Evolutionary conservation across 2,113 vertebrate species (phyloP).

Genomic region (Lagopus leucura): DNA sequence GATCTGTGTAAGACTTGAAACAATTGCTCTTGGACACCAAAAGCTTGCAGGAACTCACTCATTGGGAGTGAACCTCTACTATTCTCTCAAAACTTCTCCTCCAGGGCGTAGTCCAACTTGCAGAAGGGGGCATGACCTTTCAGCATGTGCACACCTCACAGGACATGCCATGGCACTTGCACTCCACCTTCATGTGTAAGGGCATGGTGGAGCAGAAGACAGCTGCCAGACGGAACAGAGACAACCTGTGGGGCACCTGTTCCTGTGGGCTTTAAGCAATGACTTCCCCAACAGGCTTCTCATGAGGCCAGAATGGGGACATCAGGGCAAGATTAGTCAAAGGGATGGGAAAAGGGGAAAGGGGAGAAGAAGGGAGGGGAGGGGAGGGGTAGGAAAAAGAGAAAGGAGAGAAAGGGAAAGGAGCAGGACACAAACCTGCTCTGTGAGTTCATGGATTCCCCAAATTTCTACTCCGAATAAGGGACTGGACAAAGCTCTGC

Average conservation of each 20-base stretch:
- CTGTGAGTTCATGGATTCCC: background rate
- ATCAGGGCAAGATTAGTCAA: background rate
- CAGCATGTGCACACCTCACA: slow-evolving; percentile 81
- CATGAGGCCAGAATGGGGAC: background rate
- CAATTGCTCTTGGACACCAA: slow-evolving; percentile 79
- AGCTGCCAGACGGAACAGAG: background rate
- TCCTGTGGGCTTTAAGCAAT: background rate
- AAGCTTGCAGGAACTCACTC: slow-evolving; percentile 52
- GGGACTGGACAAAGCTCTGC: accelerated
- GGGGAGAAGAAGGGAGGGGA: too few relatives aligned
- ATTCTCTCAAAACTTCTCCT: slow-evolving; percentile 82
- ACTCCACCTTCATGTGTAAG: slow-evolving; percentile 83
- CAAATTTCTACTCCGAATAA: accelerated
- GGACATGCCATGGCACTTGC: slow-evolving; percentile 81
- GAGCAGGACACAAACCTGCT: background rate
- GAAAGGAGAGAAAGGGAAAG: too few relatives aligned
- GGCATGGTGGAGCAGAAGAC: slow-evolving; percentile 50
- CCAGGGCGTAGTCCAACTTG: slow-evolving; percentile 75
- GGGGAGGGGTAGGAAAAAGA: too few relatives aligned
- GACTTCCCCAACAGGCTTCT: accelerated
- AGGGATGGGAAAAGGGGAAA: background rate
- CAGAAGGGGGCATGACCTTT: slow-evolving; percentile 83
- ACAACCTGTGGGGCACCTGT: accelerated
- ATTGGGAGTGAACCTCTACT: slow-evolving; percentile 68
- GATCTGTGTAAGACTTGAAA: slow-evolving; percentile 79